Evolutionary conservation across 2,113 vertebrate genomes (phyloP).

Genomic region (Xyrauchen texanus): DNA sequence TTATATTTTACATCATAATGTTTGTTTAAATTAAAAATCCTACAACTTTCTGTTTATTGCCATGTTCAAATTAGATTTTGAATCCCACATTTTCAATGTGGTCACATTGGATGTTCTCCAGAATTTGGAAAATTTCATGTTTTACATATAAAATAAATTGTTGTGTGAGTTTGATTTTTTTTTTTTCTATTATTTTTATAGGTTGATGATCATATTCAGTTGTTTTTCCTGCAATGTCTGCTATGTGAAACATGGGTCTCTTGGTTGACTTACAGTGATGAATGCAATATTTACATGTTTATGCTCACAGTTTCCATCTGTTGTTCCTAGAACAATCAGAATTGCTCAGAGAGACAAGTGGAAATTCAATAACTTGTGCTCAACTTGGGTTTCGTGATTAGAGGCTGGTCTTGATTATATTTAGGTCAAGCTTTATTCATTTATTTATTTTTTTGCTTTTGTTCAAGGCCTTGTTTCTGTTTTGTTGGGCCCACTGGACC

Average conservation of each 20-base stretch:
- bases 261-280: conserved; percentile 58
- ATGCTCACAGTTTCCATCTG: conserved; percentile 79
- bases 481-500: conserved; percentile 32
- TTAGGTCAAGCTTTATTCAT: conserved; percentile 12
- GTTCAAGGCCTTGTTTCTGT: conserved; percentile 70
- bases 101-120: no score
- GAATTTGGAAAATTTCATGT: no score
- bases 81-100: no score
- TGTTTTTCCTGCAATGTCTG: conserved; percentile 30
- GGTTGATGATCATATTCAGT: no score
- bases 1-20: no score
- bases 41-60: no score
- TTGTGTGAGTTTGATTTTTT: no score
- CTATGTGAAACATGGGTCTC: conserved; percentile 16
- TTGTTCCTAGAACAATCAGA: conserved; percentile 80
- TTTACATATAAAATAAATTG: no score
- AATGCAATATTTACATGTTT: conserved; percentile 79
- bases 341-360: conserved; percentile 36
- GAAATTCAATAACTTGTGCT: conserved; percentile 63
- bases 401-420: conserved; percentile 76
- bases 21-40: no score
- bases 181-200: neutral
- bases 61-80: no score
- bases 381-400: conserved; percentile 74
- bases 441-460: conserved; percentile 56